These are phyloP conservation scores for Neofelis nebulosa DNA, from an alignment of 2,113 vertebrate genomes.

Conservation along the genomic window DNA sequence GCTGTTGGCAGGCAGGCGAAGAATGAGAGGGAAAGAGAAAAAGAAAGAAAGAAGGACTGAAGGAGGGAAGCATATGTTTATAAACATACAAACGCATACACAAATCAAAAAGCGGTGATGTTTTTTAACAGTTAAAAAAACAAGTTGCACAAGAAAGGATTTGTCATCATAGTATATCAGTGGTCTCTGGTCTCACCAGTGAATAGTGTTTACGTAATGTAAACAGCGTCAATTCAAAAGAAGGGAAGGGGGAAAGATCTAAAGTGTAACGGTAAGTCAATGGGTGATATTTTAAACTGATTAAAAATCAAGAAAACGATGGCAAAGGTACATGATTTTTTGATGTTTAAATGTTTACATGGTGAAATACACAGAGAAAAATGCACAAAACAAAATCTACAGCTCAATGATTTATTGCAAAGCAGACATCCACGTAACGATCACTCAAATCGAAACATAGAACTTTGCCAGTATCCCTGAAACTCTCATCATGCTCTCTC, in stretches of 20 bases:
- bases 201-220: not conserved
- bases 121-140: not conserved
- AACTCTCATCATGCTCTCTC: not conserved
- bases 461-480: not conserved
- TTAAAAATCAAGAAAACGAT: constrained; percentile 10
- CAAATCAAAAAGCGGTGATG: not conserved
- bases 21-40: not conserved
- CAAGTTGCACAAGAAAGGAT: not conserved
- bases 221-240: not conserved
- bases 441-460: not conserved
- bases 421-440: not conserved
- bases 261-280: not conserved
- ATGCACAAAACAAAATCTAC: not conserved
- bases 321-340: not conserved
- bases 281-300: not conserved
- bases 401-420: not conserved
- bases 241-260: not conserved
- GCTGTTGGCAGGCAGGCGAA: not conserved
- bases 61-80: not conserved
- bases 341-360: not conserved
- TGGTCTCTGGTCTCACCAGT: not conserved
- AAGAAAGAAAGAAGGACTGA: not conserved
- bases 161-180: not conserved
- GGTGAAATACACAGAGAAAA: not conserved
- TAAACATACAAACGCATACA: not conserved